These are phyloP conservation scores for Geococcyx californianus DNA, from an alignment of 2,113 vertebrate species.

Conservation along the genomic window DNA sequence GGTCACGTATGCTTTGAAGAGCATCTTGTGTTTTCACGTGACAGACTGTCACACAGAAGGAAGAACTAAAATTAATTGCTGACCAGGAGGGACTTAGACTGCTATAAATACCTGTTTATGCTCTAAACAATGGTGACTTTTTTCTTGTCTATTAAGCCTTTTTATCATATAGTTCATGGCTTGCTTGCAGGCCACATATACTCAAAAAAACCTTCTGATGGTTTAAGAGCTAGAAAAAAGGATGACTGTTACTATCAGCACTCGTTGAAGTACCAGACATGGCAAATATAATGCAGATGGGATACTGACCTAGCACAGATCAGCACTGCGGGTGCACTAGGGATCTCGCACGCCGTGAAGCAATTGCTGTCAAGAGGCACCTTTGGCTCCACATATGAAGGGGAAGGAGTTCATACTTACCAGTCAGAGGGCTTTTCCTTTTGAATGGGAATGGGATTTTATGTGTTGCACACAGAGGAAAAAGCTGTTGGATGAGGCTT, in stretches of 20 bases:
- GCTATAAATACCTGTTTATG: background rate
- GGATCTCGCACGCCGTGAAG: background rate
- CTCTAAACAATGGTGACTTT: background rate
- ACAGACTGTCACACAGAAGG: conserved; percentile 14
- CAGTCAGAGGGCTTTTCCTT: background rate
- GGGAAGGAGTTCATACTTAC: background rate
- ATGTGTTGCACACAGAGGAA: background rate
- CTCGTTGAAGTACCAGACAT: background rate
- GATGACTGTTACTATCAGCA: background rate
- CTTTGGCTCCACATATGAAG: accelerated
- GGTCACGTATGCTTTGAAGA: conserved; percentile 23
- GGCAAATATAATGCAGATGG: background rate
- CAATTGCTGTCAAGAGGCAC: background rate
- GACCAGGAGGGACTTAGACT: background rate
- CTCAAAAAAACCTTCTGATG: background rate
- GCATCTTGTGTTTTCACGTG: conserved; percentile 23
- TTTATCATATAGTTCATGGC: background rate
- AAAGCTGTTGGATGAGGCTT: background rate
- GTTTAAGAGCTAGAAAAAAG: background rate
- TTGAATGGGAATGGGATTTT: background rate
- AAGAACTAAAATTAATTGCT: background rate
- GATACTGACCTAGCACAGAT: background rate
- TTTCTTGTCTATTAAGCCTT: background rate
- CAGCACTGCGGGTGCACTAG: accelerated
- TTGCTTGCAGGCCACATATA: background rate